Evolutionary conservation across 2,113 vertebrate genomes (phyloP), one percentile per base, ranked within the genome.

Genomic region (Thomomys bottae): DNA sequence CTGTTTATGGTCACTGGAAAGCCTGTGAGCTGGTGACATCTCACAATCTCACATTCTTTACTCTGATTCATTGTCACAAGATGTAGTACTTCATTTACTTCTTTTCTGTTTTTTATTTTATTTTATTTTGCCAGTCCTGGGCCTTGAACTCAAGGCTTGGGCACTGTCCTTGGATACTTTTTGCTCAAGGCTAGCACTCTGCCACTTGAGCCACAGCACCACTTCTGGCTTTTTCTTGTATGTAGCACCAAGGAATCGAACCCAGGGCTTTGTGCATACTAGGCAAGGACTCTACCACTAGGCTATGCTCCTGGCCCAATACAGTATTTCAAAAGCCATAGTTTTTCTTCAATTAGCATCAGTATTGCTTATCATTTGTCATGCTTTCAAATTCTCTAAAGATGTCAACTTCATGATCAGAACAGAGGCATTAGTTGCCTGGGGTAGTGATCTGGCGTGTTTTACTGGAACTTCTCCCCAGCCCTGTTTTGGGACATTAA

Each of bases 311-410:
- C n/a, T n/a, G n/a, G n/a, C n/a, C n/a, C n/a, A n/a, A n/a, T n/a
- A n/a, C n/a, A n/a, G n/a, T 59, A 78, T 61, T 87, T 70, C 57
- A 59, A 34, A 14, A 28, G 81, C 21, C 32, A 87, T 24, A 59
- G 26, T 64, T 66, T 30, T 87, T 82, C 77, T 91, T 67, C 72
- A 23, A 80, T 81, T 57, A 71, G 23, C 59, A 78, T 49, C 40
- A 61, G 21, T 28, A 38, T 80, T 83, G 54, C n/a, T 90, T 49
- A 87, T 70, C 59, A 75, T 34, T 3, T 68, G 66, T 28, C 17
- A 36, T 82, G 88, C 79, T 87, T 76, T 83, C n/a, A 23, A 83
- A 76, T 87, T 83, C 66, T 73, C 67, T 88, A 18, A 38, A 75
- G 59, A 67, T 30, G 6, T 64, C 34, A 49, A 36, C 28, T 24